Base-by-base conservation (phyloP, 2,888 invertebrate species). In the Pyrrhia umbra region DNA sequence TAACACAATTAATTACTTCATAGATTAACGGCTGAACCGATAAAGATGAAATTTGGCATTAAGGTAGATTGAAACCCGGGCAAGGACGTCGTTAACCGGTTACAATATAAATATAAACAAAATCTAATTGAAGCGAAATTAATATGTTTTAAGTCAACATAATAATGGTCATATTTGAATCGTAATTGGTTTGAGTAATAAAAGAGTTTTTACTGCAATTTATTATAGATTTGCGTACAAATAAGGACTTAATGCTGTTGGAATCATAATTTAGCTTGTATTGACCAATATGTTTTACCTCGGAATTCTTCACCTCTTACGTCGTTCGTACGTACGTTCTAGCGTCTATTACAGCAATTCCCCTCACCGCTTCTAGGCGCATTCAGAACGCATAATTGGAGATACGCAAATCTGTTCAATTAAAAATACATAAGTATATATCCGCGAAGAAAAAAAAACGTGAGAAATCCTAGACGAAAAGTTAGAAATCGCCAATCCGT, bases 161-260 rank as follows among this genome's bases (percentile, higher is more conserved):
- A 46, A 40, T 30, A 18, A 42, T 47, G n/a, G 2, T 0, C 23
- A 37, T n/a, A 6, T 37, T 42, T 61, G 37, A 16, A 0, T 6
- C 9, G 15, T 42, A 37, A 54, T 56, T 65, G n/a, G n/a, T 49
- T 20, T 43, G 13, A 52, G n/a, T 34, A 34, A 27, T 21, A 15
- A 13, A 20, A 6, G 8, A 34, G 43, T 43, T 25, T 47, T 42
- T 37, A 15, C 21, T 18, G 25, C 40, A 54, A 55, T 37, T 43
- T 42, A 54, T n/a, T 21, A 47, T 55, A 46, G 66, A 52, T 51
- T 45, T 27, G n/a, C 2, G 5, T 34, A n/a, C 34, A 13, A 37
- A 6, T 27, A 9, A n/a, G 25, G 27, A 6, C 4, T 43, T 30
- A 13, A 13, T 10, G 0, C 4, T 37, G 10, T n/a, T 21, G 16